Conservation (phyloP, 2,797 vertebrate species). For the Cyclura pinguis region DNA sequence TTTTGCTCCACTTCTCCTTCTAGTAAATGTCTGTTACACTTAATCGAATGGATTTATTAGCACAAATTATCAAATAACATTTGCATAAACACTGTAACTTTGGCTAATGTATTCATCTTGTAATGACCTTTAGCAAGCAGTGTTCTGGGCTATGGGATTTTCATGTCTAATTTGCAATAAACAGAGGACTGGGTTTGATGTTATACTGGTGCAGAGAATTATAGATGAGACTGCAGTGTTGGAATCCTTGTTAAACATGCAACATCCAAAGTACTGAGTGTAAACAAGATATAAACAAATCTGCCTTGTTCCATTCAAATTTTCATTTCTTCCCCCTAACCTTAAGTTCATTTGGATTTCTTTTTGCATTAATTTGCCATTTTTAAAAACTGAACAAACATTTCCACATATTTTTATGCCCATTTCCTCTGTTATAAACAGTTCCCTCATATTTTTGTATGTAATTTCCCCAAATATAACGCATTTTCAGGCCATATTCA, state of each 20-base stretch:
- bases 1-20: not conserved
- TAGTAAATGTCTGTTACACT: not conserved
- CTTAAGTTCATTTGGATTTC: too few species aligned
- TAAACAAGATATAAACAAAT: not conserved
- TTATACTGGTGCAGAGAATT: not conserved
- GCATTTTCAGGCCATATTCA: not conserved
- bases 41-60: constrained; percentile 4
- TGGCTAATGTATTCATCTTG: not conserved
- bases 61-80: constrained; percentile 15
- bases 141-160: not conserved
- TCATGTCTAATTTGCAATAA: not conserved
- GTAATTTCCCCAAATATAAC: not conserved
- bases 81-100: constrained; percentile 4
- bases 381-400: not conserved
- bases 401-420: not conserved
- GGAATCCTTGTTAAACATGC: not conserved
- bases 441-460: not conserved
- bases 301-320: not conserved
- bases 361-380: not conserved
- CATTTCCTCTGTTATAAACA: not conserved
- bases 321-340: not conserved
- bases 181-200: not conserved
- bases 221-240: not conserved
- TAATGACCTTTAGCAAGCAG: not conserved
- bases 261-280: not conserved